Percentiles rank a stretch among this genome's conserved stretches.
Evolutionary conservation across 2,113 vertebrate genomes (phyloP).

Genomic region (Rynchops niger): DNA sequence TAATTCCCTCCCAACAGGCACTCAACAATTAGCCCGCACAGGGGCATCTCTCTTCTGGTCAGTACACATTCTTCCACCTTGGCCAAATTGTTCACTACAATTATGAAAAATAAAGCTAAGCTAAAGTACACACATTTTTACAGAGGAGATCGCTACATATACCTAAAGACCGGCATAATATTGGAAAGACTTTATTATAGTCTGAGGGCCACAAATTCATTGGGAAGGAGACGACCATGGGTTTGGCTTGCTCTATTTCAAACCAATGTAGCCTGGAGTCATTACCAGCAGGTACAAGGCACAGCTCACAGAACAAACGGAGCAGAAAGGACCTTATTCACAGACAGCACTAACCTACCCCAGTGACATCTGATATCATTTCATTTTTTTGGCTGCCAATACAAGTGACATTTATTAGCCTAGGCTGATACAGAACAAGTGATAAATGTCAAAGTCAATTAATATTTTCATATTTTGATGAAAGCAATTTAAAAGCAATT

Average conservation of each 20-base stretch:
- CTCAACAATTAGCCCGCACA: not conserved
- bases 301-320: not conserved
- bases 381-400: not conserved
- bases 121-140: not conserved
- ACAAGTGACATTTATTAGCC: conserved; percentile 35
- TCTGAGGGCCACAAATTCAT: not conserved
- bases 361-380: not conserved
- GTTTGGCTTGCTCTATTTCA: not conserved
- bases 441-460: conserved; percentile 41
- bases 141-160: not conserved
- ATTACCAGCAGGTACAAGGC: not conserved
- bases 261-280: not conserved
- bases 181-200: not conserved
- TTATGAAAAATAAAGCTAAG: not conserved
- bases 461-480: conserved; percentile 25
- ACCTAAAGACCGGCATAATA: not conserved
- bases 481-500: conserved; percentile 51
- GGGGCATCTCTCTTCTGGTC: not conserved
- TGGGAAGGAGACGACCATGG: not conserved
- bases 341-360: not conserved
- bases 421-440: conserved; percentile 26
- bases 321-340: not conserved
- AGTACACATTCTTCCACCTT: not conserved
- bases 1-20: not conserved
- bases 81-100: not conserved